Percentiles rank a stretch among this genome's conserved stretches.
Conservation (phyloP, 2,888 invertebrate species). For the Aplocera efformata region DNA sequence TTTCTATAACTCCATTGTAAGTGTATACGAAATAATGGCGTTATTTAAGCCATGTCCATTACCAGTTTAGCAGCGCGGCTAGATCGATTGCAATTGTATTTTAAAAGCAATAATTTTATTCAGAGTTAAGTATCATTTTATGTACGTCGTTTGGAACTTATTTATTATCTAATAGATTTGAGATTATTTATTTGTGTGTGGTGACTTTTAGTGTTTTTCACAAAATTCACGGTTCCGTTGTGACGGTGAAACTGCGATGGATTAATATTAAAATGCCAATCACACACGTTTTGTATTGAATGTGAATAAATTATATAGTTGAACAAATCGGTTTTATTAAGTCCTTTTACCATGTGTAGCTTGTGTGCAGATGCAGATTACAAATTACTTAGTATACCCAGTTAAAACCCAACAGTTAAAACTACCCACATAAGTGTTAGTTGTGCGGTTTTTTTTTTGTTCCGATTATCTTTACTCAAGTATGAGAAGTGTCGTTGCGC, state of each 20-base stretch:
- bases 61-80: slow-evolving; percentile 32
- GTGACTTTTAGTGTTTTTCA: slow-evolving; percentile 69
- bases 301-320: slow-evolving; percentile 80
- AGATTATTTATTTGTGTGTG: slow-evolving; percentile 77
- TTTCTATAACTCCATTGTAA: slow-evolving; percentile 1
- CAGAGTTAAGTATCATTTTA: slow-evolving; percentile 32
- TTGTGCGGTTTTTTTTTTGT: too few relatives aligned
- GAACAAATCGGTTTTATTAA: slow-evolving; percentile 44
- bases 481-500: too few relatives aligned
- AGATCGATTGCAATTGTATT: slow-evolving; percentile 42
- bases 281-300: slow-evolving; percentile 79
- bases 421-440: too few relatives aligned
- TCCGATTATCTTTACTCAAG: too few relatives aligned
- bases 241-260: slow-evolving; percentile 48
- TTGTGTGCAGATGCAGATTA: too few relatives aligned
- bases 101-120: slow-evolving; percentile 48
- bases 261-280: slow-evolving; percentile 68
- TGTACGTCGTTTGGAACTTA: slow-evolving; percentile 51
- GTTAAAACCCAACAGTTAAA: too few relatives aligned
- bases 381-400: too few relatives aligned
- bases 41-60: slow-evolving; percentile 50
- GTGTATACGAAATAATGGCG: slow-evolving; percentile 34
- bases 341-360: too few relatives aligned
- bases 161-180: slow-evolving; percentile 68
- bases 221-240: slow-evolving; percentile 44